Conservation (phyloP, 2,797 vertebrate genomes). For the Dermochelys coriacea region DNA sequence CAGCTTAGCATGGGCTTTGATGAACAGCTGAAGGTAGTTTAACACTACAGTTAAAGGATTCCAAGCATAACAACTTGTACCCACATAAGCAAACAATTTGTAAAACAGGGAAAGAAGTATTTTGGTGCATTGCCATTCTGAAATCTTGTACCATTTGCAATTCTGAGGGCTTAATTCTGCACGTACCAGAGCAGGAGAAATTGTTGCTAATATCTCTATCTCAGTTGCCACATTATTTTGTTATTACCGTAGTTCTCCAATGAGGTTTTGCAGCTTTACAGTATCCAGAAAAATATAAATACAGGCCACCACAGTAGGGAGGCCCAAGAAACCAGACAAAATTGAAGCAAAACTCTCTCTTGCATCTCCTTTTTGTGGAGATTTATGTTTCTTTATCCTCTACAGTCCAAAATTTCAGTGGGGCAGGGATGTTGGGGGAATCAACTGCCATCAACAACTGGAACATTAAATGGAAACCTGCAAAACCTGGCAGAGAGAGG, state of each 20-base stretch:
- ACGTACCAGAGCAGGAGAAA: conserved; percentile 13
- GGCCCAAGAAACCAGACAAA: not conserved
- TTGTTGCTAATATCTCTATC: conserved; percentile 39
- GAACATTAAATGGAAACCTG: not conserved
- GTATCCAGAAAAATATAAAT: not conserved
- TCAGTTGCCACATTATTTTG: conserved; percentile 33
- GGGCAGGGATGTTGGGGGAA: not conserved
- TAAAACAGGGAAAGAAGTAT: conserved; percentile 39
- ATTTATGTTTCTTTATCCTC: not conserved
- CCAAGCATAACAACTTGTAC: conserved; percentile 31
- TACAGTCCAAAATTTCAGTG: not conserved
- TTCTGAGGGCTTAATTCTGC: conserved; percentile 25
- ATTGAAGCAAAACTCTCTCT: conserved; percentile 2
- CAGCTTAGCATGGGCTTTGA: conserved; percentile 26
- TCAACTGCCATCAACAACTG: not conserved
- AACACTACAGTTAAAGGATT: not conserved
- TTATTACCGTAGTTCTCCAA: conserved; percentile 32
- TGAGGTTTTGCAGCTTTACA: conserved; percentile 49
- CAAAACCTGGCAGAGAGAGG: not conserved
- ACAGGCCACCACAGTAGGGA: not conserved
- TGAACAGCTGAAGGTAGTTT: conserved; percentile 60
- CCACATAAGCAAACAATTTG: conserved; percentile 62
- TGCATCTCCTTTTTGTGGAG: conserved; percentile 8
- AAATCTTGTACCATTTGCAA: conserved; percentile 27
- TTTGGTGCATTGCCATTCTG: conserved; percentile 1